Conservation (phyloP, 1,140 invertebrate genomes). For the Brachionus angularis region DNA sequence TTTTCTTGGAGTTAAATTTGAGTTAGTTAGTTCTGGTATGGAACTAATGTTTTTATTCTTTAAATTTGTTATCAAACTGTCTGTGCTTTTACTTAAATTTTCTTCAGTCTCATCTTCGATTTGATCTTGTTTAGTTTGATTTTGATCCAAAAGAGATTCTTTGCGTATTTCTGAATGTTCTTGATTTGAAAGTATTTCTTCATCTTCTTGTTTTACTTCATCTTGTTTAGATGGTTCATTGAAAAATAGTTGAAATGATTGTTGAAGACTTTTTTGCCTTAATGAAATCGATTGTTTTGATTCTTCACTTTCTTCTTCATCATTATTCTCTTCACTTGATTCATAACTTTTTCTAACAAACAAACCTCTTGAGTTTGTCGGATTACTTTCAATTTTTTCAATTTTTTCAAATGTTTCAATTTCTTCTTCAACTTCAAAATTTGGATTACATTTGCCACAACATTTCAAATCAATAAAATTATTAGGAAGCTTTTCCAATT, state of each 20-base stretch:
- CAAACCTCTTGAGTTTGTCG: too few relatives aligned
- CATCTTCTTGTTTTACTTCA: neutral
- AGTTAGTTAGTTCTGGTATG: neutral
- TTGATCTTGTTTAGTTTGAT: neutral
- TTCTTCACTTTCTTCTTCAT: too few relatives aligned
- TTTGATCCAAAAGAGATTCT: neutral
- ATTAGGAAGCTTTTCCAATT: neutral
- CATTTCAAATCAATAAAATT: neutral
- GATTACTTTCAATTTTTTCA: neutral
- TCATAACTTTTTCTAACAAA: too few relatives aligned
- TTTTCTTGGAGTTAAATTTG: neutral
- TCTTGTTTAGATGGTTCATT: neutral
- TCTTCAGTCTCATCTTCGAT: too few relatives aligned
- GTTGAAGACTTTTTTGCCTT: conserved; percentile 25
- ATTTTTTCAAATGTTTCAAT: neutral
- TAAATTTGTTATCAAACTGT: too few relatives aligned
- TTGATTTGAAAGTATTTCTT: neutral
- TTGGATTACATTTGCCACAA: conserved; percentile 3
- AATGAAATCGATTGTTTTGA: too few relatives aligned
- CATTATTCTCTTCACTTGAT: too few relatives aligned
- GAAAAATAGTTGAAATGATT: conserved; percentile 10
- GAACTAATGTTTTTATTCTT: too few relatives aligned
- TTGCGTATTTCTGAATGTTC: neutral
- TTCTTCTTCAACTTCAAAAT: neutral
- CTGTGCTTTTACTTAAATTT: too few relatives aligned